A percentile compares a stretch with the other conserved stretches of the same genome.
Conservation (phyloP, 2,113 vertebrate species). For the Bufo bufo region DNA sequence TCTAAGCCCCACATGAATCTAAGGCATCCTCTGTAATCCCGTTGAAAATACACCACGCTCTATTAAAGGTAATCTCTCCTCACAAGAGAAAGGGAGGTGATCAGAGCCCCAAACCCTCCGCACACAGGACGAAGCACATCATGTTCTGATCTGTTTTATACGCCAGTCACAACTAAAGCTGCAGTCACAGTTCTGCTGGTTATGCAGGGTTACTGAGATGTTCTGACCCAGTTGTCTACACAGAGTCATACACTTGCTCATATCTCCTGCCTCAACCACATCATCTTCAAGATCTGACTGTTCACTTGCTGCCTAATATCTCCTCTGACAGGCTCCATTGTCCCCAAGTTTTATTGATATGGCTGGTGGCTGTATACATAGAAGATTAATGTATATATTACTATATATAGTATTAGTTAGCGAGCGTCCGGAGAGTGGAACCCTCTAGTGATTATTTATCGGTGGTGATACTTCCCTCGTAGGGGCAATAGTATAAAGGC, state of each 20-base stretch:
- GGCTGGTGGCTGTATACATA: too few relatives aligned
- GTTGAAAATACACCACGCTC: slow-evolving; percentile 15
- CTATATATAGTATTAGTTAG: background rate
- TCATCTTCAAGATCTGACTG: too few relatives aligned
- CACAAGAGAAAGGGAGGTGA: slow-evolving; percentile 1
- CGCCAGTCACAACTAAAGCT: background rate
- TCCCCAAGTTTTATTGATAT: too few relatives aligned
- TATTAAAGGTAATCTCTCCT: slow-evolving; percentile 32
- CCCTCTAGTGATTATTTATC: background rate
- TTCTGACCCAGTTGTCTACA: too few relatives aligned
- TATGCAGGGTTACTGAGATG: too few relatives aligned
- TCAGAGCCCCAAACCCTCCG: background rate
- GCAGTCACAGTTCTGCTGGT: background rate
- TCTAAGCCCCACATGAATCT: background rate
- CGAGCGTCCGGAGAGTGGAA: background rate
- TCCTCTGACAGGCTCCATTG: too few relatives aligned
- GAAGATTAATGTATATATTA: too few relatives aligned
- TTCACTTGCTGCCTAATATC: too few relatives aligned
- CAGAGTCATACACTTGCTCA: too few relatives aligned
- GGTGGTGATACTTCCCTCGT: background rate
- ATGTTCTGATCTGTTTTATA: background rate
- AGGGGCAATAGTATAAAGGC: background rate
- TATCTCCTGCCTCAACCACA: too few relatives aligned
- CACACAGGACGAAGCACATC: background rate
- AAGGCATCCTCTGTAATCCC: background rate